Percentiles rank a stretch among this genome's conserved stretches.
Conservation (phyloP, 2,797 vertebrate species). For the Centropyge bicolor region DNA sequence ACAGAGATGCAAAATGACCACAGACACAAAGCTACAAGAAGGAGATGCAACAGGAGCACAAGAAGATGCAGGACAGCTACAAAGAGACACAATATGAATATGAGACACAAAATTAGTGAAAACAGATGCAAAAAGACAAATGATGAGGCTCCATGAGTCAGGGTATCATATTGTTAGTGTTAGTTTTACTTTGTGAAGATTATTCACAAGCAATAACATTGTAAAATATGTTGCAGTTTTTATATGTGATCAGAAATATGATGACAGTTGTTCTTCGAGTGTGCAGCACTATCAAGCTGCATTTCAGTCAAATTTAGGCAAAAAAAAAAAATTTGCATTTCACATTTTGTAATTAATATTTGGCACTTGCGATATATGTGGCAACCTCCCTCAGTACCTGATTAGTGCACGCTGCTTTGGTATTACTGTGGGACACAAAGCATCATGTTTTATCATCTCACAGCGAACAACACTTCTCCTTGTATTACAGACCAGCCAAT, state of each 20-base stretch:
- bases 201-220: neutral
- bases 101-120: too few species aligned
- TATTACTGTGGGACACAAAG: constrained; percentile 45
- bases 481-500: constrained; percentile 59
- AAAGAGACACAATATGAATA: neutral
- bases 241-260: neutral
- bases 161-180: neutral
- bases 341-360: constrained; percentile 37
- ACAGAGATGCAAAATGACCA: neutral
- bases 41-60: neutral
- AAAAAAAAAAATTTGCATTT: neutral
- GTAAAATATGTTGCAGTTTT: neutral
- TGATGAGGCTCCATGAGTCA: neutral
- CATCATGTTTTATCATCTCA: constrained; percentile 69
- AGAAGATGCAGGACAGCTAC: neutral
- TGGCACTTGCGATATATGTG: constrained; percentile 25
- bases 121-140: neutral
- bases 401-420: constrained; percentile 45
- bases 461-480: constrained; percentile 60
- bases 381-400: neutral
- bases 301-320: neutral
- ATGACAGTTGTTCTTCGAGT: neutral
- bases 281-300: neutral
- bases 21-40: neutral
- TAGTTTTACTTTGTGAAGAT: neutral